Evolutionary conservation across 2,113 vertebrate species (phyloP).

Genomic region (Puntigrus tetrazona): DNA sequence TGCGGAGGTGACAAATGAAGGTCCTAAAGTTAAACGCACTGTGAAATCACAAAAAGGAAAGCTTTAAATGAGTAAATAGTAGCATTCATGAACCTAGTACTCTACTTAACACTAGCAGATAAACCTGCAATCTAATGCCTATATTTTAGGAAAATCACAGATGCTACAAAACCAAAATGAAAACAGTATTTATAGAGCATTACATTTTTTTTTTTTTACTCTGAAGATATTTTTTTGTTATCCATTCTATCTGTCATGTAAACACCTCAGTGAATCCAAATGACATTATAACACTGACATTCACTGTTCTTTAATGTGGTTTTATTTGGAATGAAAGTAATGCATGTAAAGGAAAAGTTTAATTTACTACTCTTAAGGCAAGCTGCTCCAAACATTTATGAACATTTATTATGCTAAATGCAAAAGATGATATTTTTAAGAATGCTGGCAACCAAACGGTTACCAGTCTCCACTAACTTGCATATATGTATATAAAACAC

Average conservation of each 20-base stretch:
- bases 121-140: slow-evolving; percentile 42
- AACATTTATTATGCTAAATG: not conserved
- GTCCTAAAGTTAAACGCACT: slow-evolving; percentile 80
- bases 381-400: not conserved
- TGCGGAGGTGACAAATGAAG: slow-evolving; percentile 77
- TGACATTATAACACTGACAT: not conserved
- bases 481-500: no score
- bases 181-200: no score
- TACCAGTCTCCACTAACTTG: not conserved
- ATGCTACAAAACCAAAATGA: not conserved
- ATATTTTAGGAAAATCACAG: not conserved
- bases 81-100: slow-evolving; percentile 25
- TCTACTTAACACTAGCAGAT: slow-evolving; percentile 63
- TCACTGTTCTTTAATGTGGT: not conserved
- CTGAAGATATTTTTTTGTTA: no score
- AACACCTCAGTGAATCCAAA: no score
- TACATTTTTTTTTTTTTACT: no score
- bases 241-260: not conserved
- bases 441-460: not conserved
- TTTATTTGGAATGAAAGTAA: not conserved
- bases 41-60: slow-evolving; percentile 77
- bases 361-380: no score
- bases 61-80: slow-evolving; percentile 68
- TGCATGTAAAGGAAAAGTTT: not conserved
- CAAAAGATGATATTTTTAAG: not conserved